Evolutionary conservation across 64 coral and sea anemone species (phyloP).

Genomic region (Stichodactyla helianthus): DNA sequence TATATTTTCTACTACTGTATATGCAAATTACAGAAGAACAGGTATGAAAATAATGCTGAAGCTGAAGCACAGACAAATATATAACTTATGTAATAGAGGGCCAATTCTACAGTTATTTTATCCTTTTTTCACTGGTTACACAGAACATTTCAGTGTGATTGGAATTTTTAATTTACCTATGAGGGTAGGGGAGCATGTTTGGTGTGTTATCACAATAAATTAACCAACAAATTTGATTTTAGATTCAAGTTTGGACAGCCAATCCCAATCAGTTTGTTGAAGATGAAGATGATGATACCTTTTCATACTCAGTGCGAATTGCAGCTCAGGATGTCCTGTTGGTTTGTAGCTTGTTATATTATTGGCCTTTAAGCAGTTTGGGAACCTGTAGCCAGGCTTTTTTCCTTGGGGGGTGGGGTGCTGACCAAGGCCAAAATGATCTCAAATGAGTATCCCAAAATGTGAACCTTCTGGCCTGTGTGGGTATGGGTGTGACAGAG

Average conservation of each 20-base stretch:
- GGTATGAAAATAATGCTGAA: constrained; percentile 31
- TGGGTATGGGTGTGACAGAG: too few species aligned
- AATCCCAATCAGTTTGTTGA: constrained; percentile 98
- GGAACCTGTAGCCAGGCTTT: neutral
- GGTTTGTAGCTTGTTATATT: constrained; percentile 40
- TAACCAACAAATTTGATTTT: neutral
- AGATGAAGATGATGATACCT: constrained; percentile 98
- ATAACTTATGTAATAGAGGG: too few species aligned
- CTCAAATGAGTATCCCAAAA: too few species aligned
- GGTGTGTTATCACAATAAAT: neutral
- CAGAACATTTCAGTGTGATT: too few species aligned
- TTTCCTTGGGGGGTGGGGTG: neutral
- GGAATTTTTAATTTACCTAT: too few species aligned
- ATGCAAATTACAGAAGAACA: constrained; percentile 98
- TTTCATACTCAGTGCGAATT: constrained; percentile 95
- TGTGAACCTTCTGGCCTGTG: too few species aligned
- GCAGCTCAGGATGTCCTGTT: constrained; percentile 96
- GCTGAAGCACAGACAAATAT: neutral
- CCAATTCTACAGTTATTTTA: too few species aligned
- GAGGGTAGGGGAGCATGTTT: too few species aligned
- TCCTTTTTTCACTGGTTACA: too few species aligned
- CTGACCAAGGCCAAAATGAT: too few species aligned
- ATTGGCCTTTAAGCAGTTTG: neutral
- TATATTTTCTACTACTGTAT: constrained; percentile 92
- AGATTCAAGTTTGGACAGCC: constrained; percentile 81